These are phyloP conservation scores for Odontophorus gujanensis DNA, from an alignment of 2,113 vertebrate species.

Conservation along the genomic window DNA sequence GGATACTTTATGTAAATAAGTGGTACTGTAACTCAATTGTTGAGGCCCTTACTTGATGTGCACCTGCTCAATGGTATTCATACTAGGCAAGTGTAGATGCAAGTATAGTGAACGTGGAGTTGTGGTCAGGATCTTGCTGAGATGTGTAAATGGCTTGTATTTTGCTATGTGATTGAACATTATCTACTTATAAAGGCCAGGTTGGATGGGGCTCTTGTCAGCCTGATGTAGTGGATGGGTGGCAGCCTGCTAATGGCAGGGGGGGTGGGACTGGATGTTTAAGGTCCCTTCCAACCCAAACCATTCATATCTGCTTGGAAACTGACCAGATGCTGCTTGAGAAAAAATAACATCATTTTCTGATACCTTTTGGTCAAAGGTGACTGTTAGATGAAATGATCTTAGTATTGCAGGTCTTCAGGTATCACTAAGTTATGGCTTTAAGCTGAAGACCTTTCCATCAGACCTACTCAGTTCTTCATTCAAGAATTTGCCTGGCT, in stretches of 20 bases:
- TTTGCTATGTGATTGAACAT: background rate
- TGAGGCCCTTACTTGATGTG: background rate
- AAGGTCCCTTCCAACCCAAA: too few species aligned
- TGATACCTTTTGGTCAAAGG: background rate
- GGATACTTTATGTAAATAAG: constrained; percentile 16
- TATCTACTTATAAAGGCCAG: too few species aligned
- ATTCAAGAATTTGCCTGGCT: background rate
- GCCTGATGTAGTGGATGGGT: too few species aligned
- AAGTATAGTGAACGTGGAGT: background rate
- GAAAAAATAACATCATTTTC: background rate
- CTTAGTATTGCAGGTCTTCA: background rate
- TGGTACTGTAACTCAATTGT: background rate
- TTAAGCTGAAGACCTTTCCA: background rate
- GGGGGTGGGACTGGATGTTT: too few species aligned
- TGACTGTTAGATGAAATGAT: background rate
- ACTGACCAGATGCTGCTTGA: background rate
- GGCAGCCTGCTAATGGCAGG: too few species aligned
- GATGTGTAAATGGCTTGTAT: background rate
- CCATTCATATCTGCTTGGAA: background rate
- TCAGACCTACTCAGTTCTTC: background rate
- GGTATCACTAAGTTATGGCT: background rate
- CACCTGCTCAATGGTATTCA: background rate
- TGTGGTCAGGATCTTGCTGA: background rate
- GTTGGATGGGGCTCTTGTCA: too few species aligned
- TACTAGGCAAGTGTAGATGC: background rate